A percentile compares a stretch with the other conserved stretches of the same genome.
Conservation (phyloP, 2,797 vertebrate genomes). For the Pipistrellus kuhlii region DNA sequence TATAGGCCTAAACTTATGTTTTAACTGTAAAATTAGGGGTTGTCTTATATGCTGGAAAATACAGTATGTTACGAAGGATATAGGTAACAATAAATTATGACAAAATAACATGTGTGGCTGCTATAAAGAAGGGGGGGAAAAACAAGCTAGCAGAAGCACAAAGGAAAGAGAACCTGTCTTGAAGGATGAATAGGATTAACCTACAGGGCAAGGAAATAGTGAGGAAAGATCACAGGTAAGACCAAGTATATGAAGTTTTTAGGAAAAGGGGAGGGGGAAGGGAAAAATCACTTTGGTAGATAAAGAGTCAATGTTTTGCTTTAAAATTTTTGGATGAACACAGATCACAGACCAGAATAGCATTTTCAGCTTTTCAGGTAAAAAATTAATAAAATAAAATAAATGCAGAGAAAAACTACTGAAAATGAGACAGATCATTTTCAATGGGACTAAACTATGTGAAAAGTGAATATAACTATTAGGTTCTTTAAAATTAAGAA, state of each 20-base stretch:
- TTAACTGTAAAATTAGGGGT: too few species aligned
- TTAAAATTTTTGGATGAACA: background rate
- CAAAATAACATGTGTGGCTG: background rate
- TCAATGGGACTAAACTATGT: background rate
- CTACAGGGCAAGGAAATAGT: background rate
- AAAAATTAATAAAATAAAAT: slow-evolving; percentile 22
- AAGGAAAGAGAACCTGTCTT: background rate
- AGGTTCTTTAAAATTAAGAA: background rate
- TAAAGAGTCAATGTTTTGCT: background rate
- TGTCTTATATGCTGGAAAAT: too few species aligned
- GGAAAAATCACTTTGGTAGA: background rate
- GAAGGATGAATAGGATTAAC: background rate
- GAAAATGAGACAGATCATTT: background rate
- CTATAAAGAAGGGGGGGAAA: background rate
- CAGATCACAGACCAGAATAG: background rate
- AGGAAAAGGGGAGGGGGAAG: background rate
- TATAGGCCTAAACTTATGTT: too few species aligned
- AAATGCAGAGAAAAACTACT: background rate
- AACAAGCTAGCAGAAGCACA: too few species aligned
- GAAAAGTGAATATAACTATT: background rate
- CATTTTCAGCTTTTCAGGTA: background rate
- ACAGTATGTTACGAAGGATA: background rate
- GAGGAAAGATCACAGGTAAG: background rate
- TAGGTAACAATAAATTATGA: background rate
- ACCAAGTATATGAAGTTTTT: background rate